Base-by-base conservation (phyloP, 1,140 invertebrate species). In the Sitophilus oryzae region DNA sequence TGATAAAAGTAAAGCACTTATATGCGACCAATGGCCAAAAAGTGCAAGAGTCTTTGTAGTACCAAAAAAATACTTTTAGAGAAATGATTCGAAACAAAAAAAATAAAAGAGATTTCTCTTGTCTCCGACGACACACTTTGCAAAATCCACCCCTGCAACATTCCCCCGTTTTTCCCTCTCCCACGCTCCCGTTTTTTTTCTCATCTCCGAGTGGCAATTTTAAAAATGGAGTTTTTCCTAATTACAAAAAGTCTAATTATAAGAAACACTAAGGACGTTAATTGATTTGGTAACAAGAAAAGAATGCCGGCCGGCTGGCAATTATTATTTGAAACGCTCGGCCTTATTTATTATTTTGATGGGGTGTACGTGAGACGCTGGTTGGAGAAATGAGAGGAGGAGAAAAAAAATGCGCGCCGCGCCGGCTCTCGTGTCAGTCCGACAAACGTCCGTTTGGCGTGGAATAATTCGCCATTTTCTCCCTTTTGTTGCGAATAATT, bases 221-320 rank as follows among this genome's bases (percentile, higher is more conserved):
- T 62, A 62, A 66, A 66, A 66, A 66, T 66, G 62, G 64, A 57
- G 56, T 62, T 64, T 62, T 60, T 61, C 58, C 61, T 44, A 53
- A 44, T 53, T 44, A 8, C 22, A 66, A 66, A 64, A 66, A 64
- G 56, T 64, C 65, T 64, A 66, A 66, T 66, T 66, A 66, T 63
- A 66, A 63, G 63, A 59, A 65, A 63, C 58, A 50, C 50, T 30
- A 45, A 50, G 51, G 63, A 65, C 63, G 63, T 65, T 65, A 65
- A 65, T 65, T 65, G 63, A 65, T 65, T 65, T 60, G 63, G 63
- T 58, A 65, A 65, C 63, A 61, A 59, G 63, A 64, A 62, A 60
- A 65, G 63, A 61, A 63, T 63, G 58, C 56, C 43, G 47, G 38
- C 43, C 30, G 42, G 41, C 51, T 40, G 43, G 36, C 50, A 52